Evolutionary conservation across 30 jellyfish, hydroid and myxozoan genomes (phyloP).

Genomic region (Turritopsis dohrnii): DNA sequence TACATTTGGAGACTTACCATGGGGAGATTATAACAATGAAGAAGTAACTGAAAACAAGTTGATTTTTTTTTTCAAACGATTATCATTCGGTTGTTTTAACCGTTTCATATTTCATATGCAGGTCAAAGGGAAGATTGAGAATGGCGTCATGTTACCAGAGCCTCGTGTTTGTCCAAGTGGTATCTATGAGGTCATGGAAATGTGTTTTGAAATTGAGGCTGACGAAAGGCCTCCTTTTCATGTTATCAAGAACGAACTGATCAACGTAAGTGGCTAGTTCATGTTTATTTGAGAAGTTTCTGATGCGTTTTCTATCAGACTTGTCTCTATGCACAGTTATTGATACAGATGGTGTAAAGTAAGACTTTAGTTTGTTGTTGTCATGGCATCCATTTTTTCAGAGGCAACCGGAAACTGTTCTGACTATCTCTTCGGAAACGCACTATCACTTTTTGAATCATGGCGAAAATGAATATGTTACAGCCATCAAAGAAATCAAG

Average conservation of each 20-base stretch:
- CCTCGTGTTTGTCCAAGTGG: constrained; percentile 79
- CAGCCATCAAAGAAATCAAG: constrained; percentile 66
- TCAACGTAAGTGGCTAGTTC: constrained; percentile 4
- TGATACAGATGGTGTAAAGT: too few relatives aligned
- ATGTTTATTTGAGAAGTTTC: not conserved
- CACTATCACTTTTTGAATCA: constrained; percentile 29
- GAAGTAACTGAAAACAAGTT: constrained; percentile 49
- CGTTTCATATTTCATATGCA: not conserved
- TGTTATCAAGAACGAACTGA: constrained; percentile 11
- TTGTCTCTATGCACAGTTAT: too few relatives aligned
- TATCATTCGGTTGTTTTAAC: not conserved
- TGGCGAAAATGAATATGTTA: constrained; percentile 54
- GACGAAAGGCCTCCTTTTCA: constrained; percentile 55
- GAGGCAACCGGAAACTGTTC: constrained; percentile 28
- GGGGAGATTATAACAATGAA: constrained; percentile 42
- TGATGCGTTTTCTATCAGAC: not conserved
- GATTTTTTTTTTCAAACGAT: not conserved
- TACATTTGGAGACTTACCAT: constrained; percentile 86
- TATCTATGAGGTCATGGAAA: constrained; percentile 56
- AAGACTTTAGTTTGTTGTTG: too few relatives aligned
- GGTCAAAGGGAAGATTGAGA: constrained; percentile 63
- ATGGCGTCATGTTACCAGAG: constrained; percentile 58
- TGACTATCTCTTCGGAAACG: not conserved
- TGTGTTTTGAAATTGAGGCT: constrained; percentile 64
- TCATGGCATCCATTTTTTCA: too few relatives aligned